Conservation (phyloP, 2,888 invertebrate species). For the Drosophila stalkeri region DNA sequence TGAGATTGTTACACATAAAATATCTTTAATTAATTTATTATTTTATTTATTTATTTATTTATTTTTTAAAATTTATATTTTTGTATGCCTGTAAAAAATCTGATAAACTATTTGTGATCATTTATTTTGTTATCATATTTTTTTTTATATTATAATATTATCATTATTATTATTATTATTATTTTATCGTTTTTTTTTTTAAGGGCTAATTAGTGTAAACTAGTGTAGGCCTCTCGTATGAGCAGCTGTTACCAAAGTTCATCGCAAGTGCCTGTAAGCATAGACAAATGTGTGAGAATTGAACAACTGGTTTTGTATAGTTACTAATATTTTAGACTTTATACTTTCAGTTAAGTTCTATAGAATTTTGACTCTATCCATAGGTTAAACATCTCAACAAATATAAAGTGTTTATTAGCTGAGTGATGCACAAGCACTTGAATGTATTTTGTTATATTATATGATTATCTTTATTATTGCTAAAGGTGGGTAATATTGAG, state of each 20-base stretch:
- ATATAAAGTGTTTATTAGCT: conserved; percentile 1
- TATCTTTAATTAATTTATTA: no score
- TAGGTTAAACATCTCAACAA: background rate
- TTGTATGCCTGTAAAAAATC: no score
- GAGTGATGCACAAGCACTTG: background rate
- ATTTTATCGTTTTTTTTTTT: no score
- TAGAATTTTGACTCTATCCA: background rate
- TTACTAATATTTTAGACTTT: conserved; percentile 2
- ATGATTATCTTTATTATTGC: background rate
- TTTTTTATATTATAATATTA: no score
- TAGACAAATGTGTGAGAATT: background rate
- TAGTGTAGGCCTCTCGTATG: background rate
- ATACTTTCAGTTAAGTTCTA: background rate
- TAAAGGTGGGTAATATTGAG: background rate
- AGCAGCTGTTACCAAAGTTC: conserved; percentile 14
- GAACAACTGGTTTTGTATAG: background rate
- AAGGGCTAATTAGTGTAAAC: background rate
- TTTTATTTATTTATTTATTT: no score
- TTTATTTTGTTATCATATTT: no score
- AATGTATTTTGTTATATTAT: background rate
- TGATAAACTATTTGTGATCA: no score
- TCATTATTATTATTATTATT: no score
- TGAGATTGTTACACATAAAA: no score
- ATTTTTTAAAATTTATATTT: no score
- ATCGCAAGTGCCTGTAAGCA: background rate